Conservation (phyloP, 2,113 vertebrate genomes). For the Sclerurus mexicanus region DNA sequence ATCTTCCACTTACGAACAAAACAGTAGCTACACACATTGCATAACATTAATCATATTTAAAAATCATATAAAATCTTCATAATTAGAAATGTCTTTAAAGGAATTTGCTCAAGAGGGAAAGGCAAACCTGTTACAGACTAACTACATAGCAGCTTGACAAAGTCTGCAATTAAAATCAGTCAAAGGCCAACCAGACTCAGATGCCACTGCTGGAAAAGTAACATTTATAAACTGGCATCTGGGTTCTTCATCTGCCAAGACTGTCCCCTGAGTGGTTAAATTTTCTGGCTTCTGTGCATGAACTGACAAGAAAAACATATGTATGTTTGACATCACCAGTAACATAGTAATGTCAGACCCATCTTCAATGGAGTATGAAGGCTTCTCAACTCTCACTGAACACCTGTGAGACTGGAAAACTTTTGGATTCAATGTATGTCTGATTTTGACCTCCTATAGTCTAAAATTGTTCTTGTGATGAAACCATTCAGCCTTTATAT, state of each 20-base stretch:
- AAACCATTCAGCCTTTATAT: not conserved
- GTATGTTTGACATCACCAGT: slow-evolving; percentile 4
- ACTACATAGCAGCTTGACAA: not conserved
- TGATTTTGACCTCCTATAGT: not conserved
- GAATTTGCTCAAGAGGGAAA: not conserved
- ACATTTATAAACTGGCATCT: not conserved
- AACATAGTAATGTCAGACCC: not conserved
- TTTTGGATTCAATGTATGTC: not conserved
- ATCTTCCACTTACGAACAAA: not conserved
- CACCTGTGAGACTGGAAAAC: not conserved
- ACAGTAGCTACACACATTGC: not conserved
- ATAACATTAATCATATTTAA: not conserved
- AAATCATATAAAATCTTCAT: not conserved
- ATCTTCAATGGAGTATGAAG: not conserved
- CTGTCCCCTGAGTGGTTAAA: not conserved
- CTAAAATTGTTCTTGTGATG: not conserved
- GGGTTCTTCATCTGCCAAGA: slow-evolving; percentile 25
- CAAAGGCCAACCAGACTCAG: not conserved
- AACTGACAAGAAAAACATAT: slow-evolving; percentile 16
- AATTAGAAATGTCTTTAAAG: not conserved
- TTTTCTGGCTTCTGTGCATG: not conserved
- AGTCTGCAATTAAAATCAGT: not conserved
- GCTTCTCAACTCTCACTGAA: not conserved
- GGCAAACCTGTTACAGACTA: not conserved
- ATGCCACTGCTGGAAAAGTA: not conserved